Conservation (phyloP, 2,888 invertebrate genomes). For the Stenolophus ochropezus region DNA sequence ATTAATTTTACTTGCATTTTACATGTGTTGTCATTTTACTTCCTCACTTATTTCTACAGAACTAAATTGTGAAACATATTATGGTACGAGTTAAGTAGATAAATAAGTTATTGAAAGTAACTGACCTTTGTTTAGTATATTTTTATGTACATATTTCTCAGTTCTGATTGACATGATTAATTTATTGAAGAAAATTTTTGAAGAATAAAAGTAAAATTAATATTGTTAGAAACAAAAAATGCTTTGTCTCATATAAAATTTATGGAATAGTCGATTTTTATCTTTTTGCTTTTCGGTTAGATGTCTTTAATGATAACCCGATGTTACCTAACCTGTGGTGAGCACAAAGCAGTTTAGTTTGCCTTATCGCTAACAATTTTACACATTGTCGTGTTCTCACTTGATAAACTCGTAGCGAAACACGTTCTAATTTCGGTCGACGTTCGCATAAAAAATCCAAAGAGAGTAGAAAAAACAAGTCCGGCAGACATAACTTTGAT, state of each 20-base stretch:
- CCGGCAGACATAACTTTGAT: slow-evolving; percentile 54
- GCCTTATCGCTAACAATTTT: slow-evolving; percentile 21
- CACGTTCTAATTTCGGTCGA: slow-evolving; percentile 50
- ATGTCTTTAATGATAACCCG: neutral
- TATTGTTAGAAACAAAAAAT: too few species aligned
- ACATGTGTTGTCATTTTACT: too few species aligned
- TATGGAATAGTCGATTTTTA: neutral
- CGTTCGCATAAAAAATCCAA: slow-evolving; percentile 46
- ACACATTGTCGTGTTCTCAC: slow-evolving; percentile 35
- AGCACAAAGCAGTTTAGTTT: neutral
- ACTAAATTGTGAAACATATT: too few species aligned
- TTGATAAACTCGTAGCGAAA: slow-evolving; percentile 45
- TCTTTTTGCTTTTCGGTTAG: neutral
- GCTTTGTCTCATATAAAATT: neutral
- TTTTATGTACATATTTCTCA: too few species aligned
- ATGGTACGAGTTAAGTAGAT: too few species aligned
- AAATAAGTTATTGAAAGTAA: too few species aligned
- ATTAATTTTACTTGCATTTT: too few species aligned
- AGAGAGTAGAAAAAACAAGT: slow-evolving; percentile 47
- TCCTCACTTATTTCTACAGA: too few species aligned
- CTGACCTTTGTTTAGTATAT: too few species aligned
- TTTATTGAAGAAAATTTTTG: too few species aligned
- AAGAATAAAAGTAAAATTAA: too few species aligned
- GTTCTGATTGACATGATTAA: too few species aligned
- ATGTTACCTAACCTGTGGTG: slow-evolving; percentile 3